Evolutionary conservation across 1,140 invertebrate genomes (phyloP).

Genomic region (Penaeus japonicus): DNA sequence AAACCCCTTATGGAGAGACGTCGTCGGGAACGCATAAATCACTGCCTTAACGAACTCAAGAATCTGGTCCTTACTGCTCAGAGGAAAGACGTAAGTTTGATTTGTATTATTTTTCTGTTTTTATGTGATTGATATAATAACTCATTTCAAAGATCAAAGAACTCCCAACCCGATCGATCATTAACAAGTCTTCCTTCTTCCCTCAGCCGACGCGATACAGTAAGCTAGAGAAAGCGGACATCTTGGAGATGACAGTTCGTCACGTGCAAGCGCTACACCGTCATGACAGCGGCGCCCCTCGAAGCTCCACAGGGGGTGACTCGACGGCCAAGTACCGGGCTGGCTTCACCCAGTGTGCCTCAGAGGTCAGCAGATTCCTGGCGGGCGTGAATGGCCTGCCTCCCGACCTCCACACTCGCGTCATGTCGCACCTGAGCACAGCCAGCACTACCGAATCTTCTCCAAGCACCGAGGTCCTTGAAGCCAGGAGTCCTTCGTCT

Average conservation of each 20-base stretch:
- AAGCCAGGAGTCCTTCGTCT: not conserved
- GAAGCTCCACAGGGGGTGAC: not conserved
- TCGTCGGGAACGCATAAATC: conserved; percentile 89
- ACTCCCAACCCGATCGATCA: not conserved
- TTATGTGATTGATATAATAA: too few species aligned
- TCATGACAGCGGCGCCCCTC: not conserved
- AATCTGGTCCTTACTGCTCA: conserved; percentile 62
- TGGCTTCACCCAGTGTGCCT: conserved; percentile 37
- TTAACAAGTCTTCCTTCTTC: not conserved
- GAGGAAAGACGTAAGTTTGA: conserved; percentile 68
- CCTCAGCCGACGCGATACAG: conserved; percentile 33
- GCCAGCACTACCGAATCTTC: not conserved
- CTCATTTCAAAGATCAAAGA: too few species aligned
- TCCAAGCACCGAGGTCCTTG: not conserved
- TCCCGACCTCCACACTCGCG: not conserved
- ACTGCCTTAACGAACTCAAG: conserved; percentile 91
- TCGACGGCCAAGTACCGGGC: conserved; percentile 32
- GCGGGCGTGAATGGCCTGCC: conserved; percentile 23
- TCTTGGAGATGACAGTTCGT: conserved; percentile 45
- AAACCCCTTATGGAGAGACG: conserved; percentile 56
- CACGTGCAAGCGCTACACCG: conserved; percentile 47
- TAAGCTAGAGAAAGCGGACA: conserved; percentile 47
- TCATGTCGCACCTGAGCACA: not conserved
- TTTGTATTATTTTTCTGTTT: too few species aligned
- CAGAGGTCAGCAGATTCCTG: conserved; percentile 27